Evolutionary conservation across 2,113 vertebrate species (phyloP).

Genomic region (Mastomys coucha): DNA sequence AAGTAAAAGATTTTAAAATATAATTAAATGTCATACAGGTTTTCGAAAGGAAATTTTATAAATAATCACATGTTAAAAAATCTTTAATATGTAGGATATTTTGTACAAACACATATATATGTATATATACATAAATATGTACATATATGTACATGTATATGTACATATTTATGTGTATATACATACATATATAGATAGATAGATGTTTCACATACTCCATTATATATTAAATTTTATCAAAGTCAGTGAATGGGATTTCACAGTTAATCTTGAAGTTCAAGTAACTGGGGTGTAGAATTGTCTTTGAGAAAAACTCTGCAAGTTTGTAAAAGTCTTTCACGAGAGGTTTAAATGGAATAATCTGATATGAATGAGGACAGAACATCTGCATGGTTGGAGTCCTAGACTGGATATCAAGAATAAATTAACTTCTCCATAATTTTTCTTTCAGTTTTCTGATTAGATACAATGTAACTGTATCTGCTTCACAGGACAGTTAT

Average conservation of each 20-base stretch:
- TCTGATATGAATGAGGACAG: neutral
- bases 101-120: neutral
- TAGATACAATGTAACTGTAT: neutral
- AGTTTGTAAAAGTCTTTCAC: neutral
- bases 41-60: slow-evolving; percentile 23
- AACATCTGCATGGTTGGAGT: accelerated
- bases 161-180: no score
- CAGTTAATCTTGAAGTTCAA: neutral
- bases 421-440: neutral
- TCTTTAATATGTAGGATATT: no score
- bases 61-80: neutral
- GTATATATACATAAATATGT: no score
- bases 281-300: no score
- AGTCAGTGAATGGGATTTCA: neutral
- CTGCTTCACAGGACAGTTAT: neutral
- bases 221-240: neutral
- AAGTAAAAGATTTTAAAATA: slow-evolving; percentile 4
- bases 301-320: no score
- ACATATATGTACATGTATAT: no score
- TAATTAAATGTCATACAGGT: neutral
- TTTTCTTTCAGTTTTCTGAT: neutral
- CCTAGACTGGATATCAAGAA: neutral
- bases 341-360: no score
- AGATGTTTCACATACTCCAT: neutral
- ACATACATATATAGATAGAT: no score